Evolutionary conservation across 2,888 invertebrate genomes (phyloP).

Genomic region (Drosophila neotestacea): DNA sequence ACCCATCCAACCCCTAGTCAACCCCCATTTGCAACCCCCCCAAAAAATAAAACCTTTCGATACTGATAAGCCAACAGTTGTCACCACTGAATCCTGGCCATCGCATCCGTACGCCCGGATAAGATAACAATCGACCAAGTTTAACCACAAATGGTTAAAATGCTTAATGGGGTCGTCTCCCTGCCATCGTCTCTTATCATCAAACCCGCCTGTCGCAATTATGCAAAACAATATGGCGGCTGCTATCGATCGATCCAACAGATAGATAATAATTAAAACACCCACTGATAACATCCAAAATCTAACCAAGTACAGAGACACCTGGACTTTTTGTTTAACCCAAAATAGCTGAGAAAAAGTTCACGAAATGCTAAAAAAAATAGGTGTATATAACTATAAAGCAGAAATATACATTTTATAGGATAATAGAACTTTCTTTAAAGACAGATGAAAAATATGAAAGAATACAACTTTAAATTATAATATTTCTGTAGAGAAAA

Average conservation of each 20-base stretch:
- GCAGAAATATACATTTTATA: too few relatives aligned
- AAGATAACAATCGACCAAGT: constrained; percentile 66
- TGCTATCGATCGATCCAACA: constrained; percentile 63
- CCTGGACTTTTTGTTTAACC: constrained; percentile 11
- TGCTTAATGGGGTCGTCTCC: constrained; percentile 42
- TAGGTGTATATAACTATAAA: too few relatives aligned
- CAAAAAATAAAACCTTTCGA: constrained; percentile 6
- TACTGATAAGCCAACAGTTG: constrained; percentile 36
- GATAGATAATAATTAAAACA: constrained; percentile 30
- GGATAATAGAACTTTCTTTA: too few relatives aligned
- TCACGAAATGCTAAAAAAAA: too few relatives aligned
- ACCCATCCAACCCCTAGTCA: constrained; percentile 32
- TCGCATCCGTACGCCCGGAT: constrained; percentile 49
- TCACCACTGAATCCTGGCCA: constrained; percentile 61
- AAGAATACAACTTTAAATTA: too few relatives aligned
- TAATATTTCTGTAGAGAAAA: too few relatives aligned
- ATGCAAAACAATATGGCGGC: constrained; percentile 80
- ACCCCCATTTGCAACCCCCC: constrained; percentile 13
- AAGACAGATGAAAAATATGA: too few relatives aligned
- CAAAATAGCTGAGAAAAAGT: background rate
- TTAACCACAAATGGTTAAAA: constrained; percentile 28
- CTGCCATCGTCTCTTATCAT: constrained; percentile 46
- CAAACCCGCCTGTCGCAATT: constrained; percentile 56
- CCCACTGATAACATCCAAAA: constrained; percentile 30
- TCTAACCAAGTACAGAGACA: constrained; percentile 13